Evolutionary conservation across 2,113 vertebrate genomes (phyloP), one percentile per base, ranked within the genome.

Genomic region (Aspiorhynchus laticeps): DNA sequence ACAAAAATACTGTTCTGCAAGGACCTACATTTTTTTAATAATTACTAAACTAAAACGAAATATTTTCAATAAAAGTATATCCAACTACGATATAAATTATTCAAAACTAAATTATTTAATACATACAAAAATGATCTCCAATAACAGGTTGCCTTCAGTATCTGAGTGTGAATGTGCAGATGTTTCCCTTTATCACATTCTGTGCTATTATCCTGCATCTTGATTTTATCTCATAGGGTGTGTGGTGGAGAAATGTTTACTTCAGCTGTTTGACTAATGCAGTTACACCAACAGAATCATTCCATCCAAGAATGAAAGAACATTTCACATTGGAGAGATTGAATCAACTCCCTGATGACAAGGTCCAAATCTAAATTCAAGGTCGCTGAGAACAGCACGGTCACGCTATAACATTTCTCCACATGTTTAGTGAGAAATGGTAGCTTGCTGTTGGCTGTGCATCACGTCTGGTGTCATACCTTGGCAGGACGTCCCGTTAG

Each of bases 401-500:
- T 31, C 26, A 67, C 6, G 28, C 28, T 67, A 65, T 28, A 28
- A 33, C 1, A 24, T 41, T 41, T 24, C 38, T 21, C 4, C 9
- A 24, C 74, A 48, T 12, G 1, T 48, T 48, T 17, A 28, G 4
- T 31, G 43, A 48, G 9, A 9, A 48, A 77, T 19, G n/a, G 38
- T 48, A 53, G 48, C 46, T 17, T 31, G 26, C 11, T 19, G 76
- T 19, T 79, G 48, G 48, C 15, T 79, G 7, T 36, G 28, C 11
- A 79, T 79, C 19, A 36, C 4, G 1, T 56, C 28, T 36, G 12
- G 69, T 41, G 69, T 80, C 95, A 43, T 90, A 98, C 97, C 96
- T 0, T 91, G 48, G 53, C 97, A 98, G 77, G 93, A 88, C 1
- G 95, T 95, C 31, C 91, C 91, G 11, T 94, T 94, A 19, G 90